Evolutionary conservation across 2,113 vertebrate species (phyloP).

Genomic region (Gulo gulo): DNA sequence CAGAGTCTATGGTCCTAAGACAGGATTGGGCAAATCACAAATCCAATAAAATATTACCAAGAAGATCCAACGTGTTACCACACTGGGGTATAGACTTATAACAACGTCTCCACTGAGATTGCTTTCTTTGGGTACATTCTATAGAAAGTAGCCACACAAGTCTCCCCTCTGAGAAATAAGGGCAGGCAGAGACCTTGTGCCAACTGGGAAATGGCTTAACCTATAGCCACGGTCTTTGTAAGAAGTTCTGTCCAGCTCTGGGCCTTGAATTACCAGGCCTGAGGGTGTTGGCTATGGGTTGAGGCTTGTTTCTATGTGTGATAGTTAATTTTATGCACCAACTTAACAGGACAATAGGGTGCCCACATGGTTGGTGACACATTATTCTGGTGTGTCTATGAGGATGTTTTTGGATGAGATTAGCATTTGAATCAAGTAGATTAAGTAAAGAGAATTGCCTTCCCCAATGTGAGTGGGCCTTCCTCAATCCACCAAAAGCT

Average conservation of each 20-base stretch:
- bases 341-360: not conserved
- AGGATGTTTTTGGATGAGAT: not conserved
- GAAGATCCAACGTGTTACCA: not conserved
- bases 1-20: not conserved
- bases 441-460: not conserved
- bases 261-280: rapidly evolving
- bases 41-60: not conserved
- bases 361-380: not conserved
- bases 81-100: not conserved
- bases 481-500: not conserved
- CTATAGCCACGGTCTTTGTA: not conserved
- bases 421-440: not conserved
- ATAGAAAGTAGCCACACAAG: not conserved
- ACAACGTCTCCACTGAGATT: not conserved
- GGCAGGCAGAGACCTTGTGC: not conserved
- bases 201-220: not conserved
- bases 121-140: not conserved
- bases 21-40: not conserved
- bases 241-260: not conserved
- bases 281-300: conserved; percentile 28
- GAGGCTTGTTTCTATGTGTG: not conserved
- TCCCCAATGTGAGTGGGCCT: not conserved
- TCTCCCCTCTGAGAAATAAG: not conserved
- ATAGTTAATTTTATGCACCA: not conserved
- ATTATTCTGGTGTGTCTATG: not conserved